Conservation (phyloP, 2,797 vertebrate species). For the Etheostoma perlongum region DNA sequence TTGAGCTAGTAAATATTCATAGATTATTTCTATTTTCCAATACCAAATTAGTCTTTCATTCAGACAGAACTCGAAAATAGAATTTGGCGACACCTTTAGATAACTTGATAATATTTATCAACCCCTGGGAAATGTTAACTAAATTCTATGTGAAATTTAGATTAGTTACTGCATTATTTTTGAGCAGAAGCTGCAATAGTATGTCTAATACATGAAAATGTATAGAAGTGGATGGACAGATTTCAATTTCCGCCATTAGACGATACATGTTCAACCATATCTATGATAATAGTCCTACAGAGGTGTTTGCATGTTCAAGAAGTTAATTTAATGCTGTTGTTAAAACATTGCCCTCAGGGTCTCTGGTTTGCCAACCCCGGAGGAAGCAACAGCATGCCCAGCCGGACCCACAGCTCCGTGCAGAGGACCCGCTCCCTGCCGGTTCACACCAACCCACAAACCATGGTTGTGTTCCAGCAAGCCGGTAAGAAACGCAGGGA, state of each 20-base stretch:
- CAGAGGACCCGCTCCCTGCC: slow-evolving; percentile 97
- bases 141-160: not conserved
- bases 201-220: not conserved
- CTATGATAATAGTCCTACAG: not conserved
- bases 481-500: slow-evolving; percentile 83
- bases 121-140: not conserved
- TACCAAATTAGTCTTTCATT: not conserved
- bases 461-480: slow-evolving; percentile 96
- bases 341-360: slow-evolving; percentile 82
- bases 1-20: not conserved
- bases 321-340: not conserved
- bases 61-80: not conserved
- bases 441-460: slow-evolving; percentile 95
- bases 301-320: not conserved
- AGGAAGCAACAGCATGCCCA: slow-evolving; percentile 99
- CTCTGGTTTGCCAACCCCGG: slow-evolving; percentile 98
- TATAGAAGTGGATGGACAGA: not conserved
- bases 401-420: slow-evolving; percentile 95
- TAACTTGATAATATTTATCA: not conserved
- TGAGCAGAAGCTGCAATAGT: not conserved
- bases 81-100: not conserved
- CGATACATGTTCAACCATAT: not conserved
- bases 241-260: not conserved
- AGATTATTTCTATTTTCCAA: not conserved
- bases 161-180: not conserved